These are phyloP conservation scores for Zaprionus bogoriensis DNA, from an alignment of 2,888 invertebrate species.

Conservation along the genomic window DNA sequence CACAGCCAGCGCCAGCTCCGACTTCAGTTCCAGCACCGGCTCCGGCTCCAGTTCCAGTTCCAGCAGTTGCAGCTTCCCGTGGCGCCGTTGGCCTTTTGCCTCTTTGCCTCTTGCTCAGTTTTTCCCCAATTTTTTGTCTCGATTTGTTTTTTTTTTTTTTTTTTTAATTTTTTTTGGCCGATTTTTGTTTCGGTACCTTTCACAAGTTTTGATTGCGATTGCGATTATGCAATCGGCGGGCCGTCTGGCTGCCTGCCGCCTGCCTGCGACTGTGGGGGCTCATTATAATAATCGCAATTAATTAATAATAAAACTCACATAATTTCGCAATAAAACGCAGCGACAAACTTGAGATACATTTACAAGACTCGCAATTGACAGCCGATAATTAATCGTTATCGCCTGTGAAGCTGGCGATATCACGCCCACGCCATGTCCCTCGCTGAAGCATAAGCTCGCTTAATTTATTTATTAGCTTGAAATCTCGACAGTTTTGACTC, in stretches of 20 bases:
- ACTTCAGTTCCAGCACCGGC: constrained; percentile 4
- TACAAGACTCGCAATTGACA: constrained; percentile 59
- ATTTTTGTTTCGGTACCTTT: constrained; percentile 50
- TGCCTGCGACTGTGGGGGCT: constrained; percentile 13
- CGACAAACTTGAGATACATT: constrained; percentile 48
- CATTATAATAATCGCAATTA: constrained; percentile 55
- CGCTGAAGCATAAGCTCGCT: constrained; percentile 18
- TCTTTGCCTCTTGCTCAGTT: not conserved
- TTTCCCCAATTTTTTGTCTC: not conserved
- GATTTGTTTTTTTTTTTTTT: not conserved
- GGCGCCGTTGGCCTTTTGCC: constrained; percentile 25
- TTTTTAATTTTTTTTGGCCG: not conserved
- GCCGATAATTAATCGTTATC: constrained; percentile 63
- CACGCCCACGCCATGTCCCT: constrained; percentile 43
- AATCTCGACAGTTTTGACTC: not conserved
- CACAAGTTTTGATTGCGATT: constrained; percentile 34
- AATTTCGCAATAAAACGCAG: constrained; percentile 60
- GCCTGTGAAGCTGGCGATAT: constrained; percentile 3
- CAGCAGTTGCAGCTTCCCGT: constrained; percentile 34
- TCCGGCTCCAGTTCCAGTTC: constrained; percentile 8
- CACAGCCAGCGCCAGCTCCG: constrained; percentile 4
- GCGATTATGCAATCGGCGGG: constrained; percentile 29
- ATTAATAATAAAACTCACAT: constrained; percentile 54
- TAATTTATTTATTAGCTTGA: constrained; percentile 12
- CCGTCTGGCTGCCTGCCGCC: not conserved